Evolutionary conservation across 2,113 vertebrate genomes (phyloP).

Genomic region (Abramis brama): DNA sequence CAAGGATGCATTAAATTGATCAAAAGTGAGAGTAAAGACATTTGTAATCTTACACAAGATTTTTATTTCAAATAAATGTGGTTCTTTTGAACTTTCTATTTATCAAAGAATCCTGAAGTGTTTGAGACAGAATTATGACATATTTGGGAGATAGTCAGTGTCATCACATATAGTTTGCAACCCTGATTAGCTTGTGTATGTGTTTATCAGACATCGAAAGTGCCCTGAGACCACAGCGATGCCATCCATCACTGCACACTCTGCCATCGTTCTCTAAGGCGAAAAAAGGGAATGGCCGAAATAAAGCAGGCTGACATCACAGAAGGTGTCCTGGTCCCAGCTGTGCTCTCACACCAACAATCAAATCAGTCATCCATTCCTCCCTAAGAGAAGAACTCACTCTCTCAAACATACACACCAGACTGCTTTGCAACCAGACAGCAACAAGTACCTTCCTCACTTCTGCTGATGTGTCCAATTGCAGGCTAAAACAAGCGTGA

Average conservation of each 20-base stretch:
- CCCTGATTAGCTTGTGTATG: neutral
- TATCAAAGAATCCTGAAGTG: no score
- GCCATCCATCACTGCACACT: slow-evolving; percentile 36
- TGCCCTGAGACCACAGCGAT: neutral
- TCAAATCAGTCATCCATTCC: slow-evolving; percentile 33
- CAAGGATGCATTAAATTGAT: neutral
- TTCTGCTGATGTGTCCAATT: slow-evolving; percentile 30
- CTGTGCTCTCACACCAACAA: slow-evolving; percentile 18
- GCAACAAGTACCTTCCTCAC: slow-evolving; percentile 11
- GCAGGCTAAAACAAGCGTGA: slow-evolving; percentile 35
- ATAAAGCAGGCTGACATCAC: slow-evolving; percentile 5
- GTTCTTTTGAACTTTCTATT: no score
- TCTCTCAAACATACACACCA: neutral
- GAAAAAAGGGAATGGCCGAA: neutral
- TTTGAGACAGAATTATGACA: neutral
- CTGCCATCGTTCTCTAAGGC: slow-evolving; percentile 4
- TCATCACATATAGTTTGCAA: neutral
- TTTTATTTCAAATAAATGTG: no score
- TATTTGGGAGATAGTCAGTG: neutral
- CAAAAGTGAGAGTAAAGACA: no score
- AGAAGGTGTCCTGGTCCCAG: slow-evolving; percentile 33
- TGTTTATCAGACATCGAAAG: neutral
- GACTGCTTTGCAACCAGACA: neutral
- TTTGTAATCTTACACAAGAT: no score
- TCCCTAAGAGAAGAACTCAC: neutral